Evolutionary conservation across 2,888 invertebrate genomes (phyloP).

Genomic region (Hypomecis atomaria): DNA sequence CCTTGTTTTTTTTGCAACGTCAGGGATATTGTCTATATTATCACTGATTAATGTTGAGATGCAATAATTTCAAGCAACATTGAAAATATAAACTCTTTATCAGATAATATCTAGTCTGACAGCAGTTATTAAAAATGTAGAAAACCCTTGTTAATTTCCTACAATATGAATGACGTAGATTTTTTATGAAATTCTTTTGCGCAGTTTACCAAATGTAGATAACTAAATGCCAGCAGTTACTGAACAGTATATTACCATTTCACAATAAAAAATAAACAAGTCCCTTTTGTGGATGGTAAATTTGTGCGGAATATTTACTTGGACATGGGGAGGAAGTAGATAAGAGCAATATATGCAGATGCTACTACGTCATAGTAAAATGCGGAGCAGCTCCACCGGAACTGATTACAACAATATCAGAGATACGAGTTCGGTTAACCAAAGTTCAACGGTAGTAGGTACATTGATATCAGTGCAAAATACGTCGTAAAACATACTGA

Average conservation of each 20-base stretch:
- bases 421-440: constrained; percentile 38
- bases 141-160: constrained; percentile 28
- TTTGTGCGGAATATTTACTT: neutral
- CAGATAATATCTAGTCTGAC: constrained; percentile 7
- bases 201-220: constrained; percentile 42
- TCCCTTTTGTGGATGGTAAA: neutral
- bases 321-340: constrained; percentile 2
- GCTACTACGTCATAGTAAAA: constrained; percentile 40
- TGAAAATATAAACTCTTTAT: too few relatives aligned
- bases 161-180: constrained; percentile 21
- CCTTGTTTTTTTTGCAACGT: too few relatives aligned
- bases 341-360: constrained; percentile 3
- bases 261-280: neutral
- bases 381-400: constrained; percentile 43
- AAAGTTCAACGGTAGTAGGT: constrained; percentile 28
- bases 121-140: constrained; percentile 20
- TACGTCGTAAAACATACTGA: neutral
- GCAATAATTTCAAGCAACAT: too few relatives aligned
- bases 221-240: constrained; percentile 2
- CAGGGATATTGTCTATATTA: too few relatives aligned
- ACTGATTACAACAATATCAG: constrained; percentile 49
- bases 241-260: constrained; percentile 10
- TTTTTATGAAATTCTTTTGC: constrained; percentile 52
- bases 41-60: too few relatives aligned
- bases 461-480: constrained; percentile 6